Percentiles rank a stretch among this genome's conserved stretches.
Conservation (phyloP, 2,113 vertebrate genomes). For the Leptodactylus fuscus region DNA sequence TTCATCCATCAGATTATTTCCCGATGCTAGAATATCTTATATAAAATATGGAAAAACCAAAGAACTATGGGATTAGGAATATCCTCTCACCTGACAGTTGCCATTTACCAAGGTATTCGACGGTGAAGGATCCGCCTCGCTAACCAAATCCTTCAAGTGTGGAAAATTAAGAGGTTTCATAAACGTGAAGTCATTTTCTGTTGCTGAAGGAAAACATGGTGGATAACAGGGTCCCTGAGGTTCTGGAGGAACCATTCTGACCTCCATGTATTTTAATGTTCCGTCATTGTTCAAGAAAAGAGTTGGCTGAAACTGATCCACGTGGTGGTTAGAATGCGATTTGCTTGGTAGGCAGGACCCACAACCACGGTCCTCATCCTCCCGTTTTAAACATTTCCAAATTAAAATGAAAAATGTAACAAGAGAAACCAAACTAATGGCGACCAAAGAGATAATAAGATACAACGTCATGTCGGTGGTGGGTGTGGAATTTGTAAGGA, state of each 20-base stretch:
- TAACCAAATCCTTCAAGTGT: conserved; percentile 67
- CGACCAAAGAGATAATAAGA: conserved; percentile 76
- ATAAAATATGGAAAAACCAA: no score
- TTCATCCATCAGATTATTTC: no score
- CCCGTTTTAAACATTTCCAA: conserved; percentile 72
- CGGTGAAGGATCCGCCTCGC: conserved; percentile 64
- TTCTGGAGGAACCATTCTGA: conserved; percentile 80
- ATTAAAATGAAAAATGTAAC: conserved; percentile 74
- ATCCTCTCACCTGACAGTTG: conserved; percentile 73
- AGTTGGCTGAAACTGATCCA: conserved; percentile 83
- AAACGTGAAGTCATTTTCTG: conserved; percentile 85
- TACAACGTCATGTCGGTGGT: neutral
- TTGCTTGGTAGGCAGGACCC: conserved; percentile 72
- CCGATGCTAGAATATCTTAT: no score
- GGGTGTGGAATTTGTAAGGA: conserved; percentile 60
- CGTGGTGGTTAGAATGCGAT: conserved; percentile 72
- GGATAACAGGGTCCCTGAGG: conserved; percentile 83
- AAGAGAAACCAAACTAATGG: conserved; percentile 72
- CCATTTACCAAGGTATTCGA: conserved; percentile 68
- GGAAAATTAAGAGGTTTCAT: conserved; percentile 75
- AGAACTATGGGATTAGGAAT: neutral
- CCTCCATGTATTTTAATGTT: conserved; percentile 89
- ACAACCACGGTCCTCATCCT: conserved; percentile 64
- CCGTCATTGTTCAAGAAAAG: conserved; percentile 86
- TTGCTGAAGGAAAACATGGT: conserved; percentile 83